Percentiles rank a stretch among this genome's conserved stretches.
These are phyloP conservation scores for Balaenoptera acutorostrata DNA, from an alignment of 2,113 vertebrate species.

Conservation along the genomic window DNA sequence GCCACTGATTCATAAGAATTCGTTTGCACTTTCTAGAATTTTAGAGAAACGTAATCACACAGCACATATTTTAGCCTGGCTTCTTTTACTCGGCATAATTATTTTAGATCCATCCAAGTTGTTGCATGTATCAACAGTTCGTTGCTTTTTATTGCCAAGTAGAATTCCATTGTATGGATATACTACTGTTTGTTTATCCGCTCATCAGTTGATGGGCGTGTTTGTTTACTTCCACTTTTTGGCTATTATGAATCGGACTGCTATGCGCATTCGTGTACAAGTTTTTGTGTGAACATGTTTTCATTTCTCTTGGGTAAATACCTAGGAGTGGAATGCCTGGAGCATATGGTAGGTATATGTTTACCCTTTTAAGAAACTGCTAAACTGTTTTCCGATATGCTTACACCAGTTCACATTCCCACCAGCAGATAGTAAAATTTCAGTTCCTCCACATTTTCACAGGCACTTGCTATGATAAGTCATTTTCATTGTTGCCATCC, in stretches of 20 bases:
- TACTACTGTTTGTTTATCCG: fast-evolving
- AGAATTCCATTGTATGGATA: fast-evolving
- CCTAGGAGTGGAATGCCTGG: neutral
- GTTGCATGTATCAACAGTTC: fast-evolving
- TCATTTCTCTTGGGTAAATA: neutral
- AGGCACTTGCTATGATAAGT: fast-evolving
- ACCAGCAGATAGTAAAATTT: too few relatives aligned
- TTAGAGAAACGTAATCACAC: neutral
- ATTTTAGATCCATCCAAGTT: neutral
- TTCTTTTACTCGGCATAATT: neutral
- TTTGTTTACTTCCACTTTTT: neutral
- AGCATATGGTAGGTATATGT: too few relatives aligned
- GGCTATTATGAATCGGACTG: neutral
- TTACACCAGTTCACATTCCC: neutral
- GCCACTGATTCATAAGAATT: too few relatives aligned
- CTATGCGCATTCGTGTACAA: fast-evolving
- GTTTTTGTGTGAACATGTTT: neutral
- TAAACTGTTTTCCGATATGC: neutral
- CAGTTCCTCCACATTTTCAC: neutral
- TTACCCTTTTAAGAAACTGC: neutral
- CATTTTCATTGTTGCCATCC: neutral
- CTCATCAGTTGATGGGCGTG: fast-evolving
- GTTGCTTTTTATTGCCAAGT: neutral
- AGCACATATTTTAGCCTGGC: neutral
- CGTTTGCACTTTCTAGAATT: neutral